Conservation (phyloP, 1,140 invertebrate genomes). For the Rhyzopertha dominica region DNA sequence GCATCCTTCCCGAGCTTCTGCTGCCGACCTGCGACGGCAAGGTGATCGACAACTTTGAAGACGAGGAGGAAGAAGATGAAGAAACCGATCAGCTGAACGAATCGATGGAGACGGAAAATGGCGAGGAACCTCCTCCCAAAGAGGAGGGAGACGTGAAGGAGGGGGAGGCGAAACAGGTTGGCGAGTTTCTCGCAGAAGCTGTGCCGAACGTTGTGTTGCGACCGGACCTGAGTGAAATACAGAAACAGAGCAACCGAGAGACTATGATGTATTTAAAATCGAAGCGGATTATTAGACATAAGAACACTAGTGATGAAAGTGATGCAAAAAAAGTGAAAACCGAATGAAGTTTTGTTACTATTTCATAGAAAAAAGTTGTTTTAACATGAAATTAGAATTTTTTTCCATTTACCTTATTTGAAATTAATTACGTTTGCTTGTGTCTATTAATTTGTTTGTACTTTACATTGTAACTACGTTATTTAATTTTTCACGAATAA, state of each 20-base stretch:
- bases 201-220: slow-evolving; percentile 17
- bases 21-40: slow-evolving; percentile 62
- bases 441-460: too few species aligned
- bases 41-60: neutral
- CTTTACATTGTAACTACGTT: too few species aligned
- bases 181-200: slow-evolving; percentile 21
- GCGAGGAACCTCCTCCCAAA: neutral
- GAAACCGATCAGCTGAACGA: slow-evolving; percentile 2
- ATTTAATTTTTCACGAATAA: too few species aligned
- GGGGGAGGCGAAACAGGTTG: slow-evolving; percentile 6
- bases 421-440: too few species aligned
- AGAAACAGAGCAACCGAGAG: slow-evolving; percentile 34
- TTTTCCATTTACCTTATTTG: too few species aligned
- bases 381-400: too few species aligned
- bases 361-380: neutral
- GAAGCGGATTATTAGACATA: slow-evolving; percentile 39
- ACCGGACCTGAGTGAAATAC: slow-evolving; percentile 32
- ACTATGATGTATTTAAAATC: slow-evolving; percentile 42
- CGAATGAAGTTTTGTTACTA: slow-evolving; percentile 13
- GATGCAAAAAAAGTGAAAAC: slow-evolving; percentile 20
- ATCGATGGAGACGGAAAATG: slow-evolving; percentile 1
- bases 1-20: slow-evolving; percentile 56
- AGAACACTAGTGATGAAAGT: slow-evolving; percentile 22
- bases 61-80: slow-evolving; percentile 4
- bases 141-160: slow-evolving; percentile 13